Evolutionary conservation across 2,888 invertebrate species (phyloP).

Genomic region (Eilema depressum): DNA sequence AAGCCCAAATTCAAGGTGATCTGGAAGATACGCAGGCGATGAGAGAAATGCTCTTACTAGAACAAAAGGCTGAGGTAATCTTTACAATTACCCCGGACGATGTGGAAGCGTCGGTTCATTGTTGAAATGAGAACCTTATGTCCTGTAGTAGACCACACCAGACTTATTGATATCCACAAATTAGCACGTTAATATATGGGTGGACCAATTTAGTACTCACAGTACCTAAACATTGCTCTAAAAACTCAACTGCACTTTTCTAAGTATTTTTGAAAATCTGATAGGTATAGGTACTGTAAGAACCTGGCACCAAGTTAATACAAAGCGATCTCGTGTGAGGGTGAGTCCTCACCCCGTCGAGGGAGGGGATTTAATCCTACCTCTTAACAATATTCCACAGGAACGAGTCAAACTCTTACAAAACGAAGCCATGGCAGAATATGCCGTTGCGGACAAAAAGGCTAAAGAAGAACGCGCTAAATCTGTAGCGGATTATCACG

Average conservation of each 20-base stretch:
- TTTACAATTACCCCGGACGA: background rate
- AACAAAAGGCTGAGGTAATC: conserved; percentile 48
- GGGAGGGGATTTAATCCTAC: background rate
- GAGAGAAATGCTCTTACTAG: conserved; percentile 49
- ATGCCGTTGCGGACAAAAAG: conserved; percentile 45
- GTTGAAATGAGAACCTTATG: too few relatives aligned
- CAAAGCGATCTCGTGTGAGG: background rate
- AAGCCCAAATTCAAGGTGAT: conserved; percentile 45
- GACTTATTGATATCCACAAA: too few relatives aligned
- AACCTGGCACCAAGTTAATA: background rate
- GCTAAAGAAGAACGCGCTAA: conserved; percentile 45
- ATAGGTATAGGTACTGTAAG: background rate
- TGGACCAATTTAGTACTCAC: too few relatives aligned
- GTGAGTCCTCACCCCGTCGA: background rate
- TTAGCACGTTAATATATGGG: too few relatives aligned
- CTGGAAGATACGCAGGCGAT: conserved; percentile 49
- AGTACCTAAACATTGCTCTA: too few relatives aligned
- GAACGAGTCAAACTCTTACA: conserved; percentile 42
- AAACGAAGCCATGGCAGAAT: conserved; percentile 51
- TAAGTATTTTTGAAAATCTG: background rate
- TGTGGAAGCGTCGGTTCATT: background rate
- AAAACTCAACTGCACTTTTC: background rate
- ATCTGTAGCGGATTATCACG: conserved; percentile 48
- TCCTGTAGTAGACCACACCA: too few relatives aligned
- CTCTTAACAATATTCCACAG: conserved; percentile 28